Conservation (phyloP, 2,113 vertebrate species). For the Phrynosoma platyrhinos region DNA sequence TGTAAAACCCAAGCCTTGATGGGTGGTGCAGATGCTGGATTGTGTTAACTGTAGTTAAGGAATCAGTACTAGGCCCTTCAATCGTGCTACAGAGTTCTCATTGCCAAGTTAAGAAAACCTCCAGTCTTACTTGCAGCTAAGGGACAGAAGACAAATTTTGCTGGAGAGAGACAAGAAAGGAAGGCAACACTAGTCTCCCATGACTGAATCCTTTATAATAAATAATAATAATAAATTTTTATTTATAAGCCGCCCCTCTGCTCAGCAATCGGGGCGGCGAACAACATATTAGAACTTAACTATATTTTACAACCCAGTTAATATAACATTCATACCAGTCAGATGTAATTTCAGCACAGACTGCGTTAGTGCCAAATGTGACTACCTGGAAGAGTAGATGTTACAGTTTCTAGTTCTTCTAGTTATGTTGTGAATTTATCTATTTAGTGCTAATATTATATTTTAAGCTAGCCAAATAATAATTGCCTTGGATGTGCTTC, state of each 20-base stretch:
- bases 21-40: neutral
- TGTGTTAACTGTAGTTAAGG: neutral
- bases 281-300: too few relatives aligned
- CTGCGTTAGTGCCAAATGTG: conserved; percentile 55
- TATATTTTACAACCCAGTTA: neutral
- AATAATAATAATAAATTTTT: too few relatives aligned
- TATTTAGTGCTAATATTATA: neutral
- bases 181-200: neutral
- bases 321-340: neutral
- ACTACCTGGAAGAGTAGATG: conserved; percentile 34
- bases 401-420: conserved; percentile 11
- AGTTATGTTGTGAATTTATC: neutral
- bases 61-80: neutral
- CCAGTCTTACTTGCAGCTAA: neutral
- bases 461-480: neutral
- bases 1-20: conserved; percentile 8
- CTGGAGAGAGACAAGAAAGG: neutral
- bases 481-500: neutral
- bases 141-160: too few relatives aligned
- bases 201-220: neutral
- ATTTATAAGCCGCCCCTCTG: too few relatives aligned
- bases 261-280: too few relatives aligned
- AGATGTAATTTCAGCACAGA: conserved; percentile 51
- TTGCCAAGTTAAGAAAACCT: neutral
- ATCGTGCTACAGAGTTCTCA: too few relatives aligned